These are phyloP conservation scores for Microplitis demolitor DNA, from an alignment of 1,140 invertebrate species.

Conservation along the genomic window DNA sequence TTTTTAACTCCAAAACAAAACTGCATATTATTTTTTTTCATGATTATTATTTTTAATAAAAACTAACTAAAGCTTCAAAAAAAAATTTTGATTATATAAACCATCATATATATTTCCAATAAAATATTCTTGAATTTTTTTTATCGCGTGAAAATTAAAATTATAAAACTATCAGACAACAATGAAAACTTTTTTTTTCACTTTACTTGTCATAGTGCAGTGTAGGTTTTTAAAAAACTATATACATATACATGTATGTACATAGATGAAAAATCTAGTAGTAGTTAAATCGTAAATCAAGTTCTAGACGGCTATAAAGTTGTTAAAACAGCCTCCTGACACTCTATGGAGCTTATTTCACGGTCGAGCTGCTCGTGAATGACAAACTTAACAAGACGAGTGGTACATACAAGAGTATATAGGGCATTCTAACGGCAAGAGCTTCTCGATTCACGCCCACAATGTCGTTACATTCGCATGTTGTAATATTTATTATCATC, in stretches of 20 bases:
- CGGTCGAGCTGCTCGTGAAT: slow-evolving; percentile 10
- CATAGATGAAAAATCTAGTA: slow-evolving; percentile 9
- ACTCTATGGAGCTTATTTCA: slow-evolving; percentile 10
- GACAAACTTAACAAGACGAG: slow-evolving; percentile 4
- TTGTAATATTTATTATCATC: neutral
- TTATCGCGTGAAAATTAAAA: no score
- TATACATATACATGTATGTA: neutral
- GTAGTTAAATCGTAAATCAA: slow-evolving; percentile 8
- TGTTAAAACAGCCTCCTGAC: slow-evolving; percentile 1
- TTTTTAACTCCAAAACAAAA: no score
- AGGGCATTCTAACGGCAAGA: slow-evolving; percentile 6
- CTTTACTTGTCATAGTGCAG: no score
- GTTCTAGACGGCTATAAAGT: neutral
- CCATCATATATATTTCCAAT: no score
- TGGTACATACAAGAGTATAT: slow-evolving; percentile 6
- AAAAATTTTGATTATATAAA: no score
- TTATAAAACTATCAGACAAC: no score
- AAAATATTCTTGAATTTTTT: no score
- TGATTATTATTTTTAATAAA: no score
- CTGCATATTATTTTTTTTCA: no score
- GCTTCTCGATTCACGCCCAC: neutral
- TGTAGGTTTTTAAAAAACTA: neutral
- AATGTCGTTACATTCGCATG: neutral
- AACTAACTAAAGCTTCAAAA: no score
- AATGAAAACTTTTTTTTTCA: no score